These are phyloP conservation scores for Melinopterus prodromus DNA, from an alignment of 2,888 invertebrate genomes.

Conservation along the genomic window DNA sequence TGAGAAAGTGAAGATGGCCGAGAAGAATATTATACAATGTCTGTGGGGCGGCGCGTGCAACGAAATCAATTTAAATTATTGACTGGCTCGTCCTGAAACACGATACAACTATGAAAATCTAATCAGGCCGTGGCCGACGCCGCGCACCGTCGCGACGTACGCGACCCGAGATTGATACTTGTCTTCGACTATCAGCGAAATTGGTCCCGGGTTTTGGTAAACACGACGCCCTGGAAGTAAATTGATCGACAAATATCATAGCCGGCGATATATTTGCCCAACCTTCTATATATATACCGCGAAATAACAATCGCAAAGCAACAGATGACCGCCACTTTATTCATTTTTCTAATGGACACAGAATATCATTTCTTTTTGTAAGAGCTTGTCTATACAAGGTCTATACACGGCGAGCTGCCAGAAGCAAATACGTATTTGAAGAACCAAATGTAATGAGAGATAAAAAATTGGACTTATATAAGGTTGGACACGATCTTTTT, in stretches of 20 bases:
- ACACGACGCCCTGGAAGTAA: neutral
- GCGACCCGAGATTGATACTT: neutral
- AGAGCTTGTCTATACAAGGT: too few relatives aligned
- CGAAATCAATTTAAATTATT: neutral
- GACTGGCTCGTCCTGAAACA: neutral
- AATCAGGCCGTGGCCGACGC: neutral
- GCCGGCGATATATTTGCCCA: neutral
- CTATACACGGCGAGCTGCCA: too few relatives aligned
- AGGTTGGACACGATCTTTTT: too few relatives aligned
- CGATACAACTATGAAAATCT: neutral
- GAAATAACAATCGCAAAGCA: neutral
- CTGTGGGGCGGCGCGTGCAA: neutral
- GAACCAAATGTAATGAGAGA: too few relatives aligned
- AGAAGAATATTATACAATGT: neutral
- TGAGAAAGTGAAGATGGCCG: too few relatives aligned
- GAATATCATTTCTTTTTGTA: neutral
- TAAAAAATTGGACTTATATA: too few relatives aligned
- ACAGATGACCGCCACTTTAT: neutral
- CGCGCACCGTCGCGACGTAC: neutral
- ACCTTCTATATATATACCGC: neutral
- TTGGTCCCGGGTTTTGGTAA: neutral
- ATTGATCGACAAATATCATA: neutral
- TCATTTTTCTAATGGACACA: neutral
- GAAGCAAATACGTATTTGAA: too few relatives aligned
- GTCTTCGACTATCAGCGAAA: conserved; percentile 4